Conservation (phyloP, 2,888 invertebrate genomes). For the Agrilus cyanescens region DNA sequence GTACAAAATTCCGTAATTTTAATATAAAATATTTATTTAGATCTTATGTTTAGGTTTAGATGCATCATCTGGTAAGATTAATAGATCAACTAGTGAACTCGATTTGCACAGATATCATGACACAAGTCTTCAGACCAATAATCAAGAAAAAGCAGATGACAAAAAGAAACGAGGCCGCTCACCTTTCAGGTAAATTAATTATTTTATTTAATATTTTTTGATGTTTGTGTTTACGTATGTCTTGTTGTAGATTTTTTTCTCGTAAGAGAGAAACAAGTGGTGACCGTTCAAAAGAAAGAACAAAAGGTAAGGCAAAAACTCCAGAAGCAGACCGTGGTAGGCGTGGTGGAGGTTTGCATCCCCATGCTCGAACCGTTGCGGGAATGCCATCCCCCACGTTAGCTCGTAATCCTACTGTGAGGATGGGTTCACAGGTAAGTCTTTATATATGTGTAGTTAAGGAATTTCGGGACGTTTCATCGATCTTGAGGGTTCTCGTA, state of each 20-base stretch:
- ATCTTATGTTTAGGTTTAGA: constrained; percentile 15
- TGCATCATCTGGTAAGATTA: constrained; percentile 34
- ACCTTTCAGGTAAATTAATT: constrained; percentile 61
- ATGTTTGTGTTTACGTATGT: too few species aligned
- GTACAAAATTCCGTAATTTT: too few species aligned
- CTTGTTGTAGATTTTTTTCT: constrained; percentile 60
- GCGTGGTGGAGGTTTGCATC: constrained; percentile 16
- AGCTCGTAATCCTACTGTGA: constrained; percentile 36
- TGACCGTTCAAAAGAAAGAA: constrained; percentile 51
- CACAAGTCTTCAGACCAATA: constrained; percentile 27
- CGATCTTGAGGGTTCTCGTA: too few species aligned
- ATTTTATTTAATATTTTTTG: too few species aligned
- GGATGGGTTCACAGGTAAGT: constrained; percentile 40
- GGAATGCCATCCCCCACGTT: constrained; percentile 33
- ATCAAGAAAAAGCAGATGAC: constrained; percentile 25
- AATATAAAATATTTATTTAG: background rate
- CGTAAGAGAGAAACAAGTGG: constrained; percentile 60
- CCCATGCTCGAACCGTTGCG: constrained; percentile 33
- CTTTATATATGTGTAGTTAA: constrained; percentile 2
- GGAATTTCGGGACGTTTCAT: too few species aligned
- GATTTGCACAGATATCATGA: constrained; percentile 63
- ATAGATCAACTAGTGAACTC: constrained; percentile 63
- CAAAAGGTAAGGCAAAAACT: constrained; percentile 54
- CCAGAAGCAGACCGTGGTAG: constrained; percentile 49
- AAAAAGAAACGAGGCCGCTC: constrained; percentile 78